Evolutionary conservation across 2,888 invertebrate species (phyloP).

Genomic region (Helleia helle): DNA sequence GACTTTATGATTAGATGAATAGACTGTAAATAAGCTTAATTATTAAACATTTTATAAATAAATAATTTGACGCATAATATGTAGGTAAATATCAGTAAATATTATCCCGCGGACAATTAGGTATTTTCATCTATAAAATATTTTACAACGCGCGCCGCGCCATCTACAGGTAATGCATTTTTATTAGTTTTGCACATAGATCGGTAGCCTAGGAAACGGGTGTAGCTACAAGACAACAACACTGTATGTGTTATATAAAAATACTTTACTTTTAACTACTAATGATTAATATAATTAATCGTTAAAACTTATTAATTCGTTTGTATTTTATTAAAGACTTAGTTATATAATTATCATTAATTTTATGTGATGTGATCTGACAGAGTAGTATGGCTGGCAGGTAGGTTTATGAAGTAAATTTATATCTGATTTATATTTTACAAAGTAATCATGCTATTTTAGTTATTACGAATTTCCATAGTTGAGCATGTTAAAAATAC

Average conservation of each 20-base stretch:
- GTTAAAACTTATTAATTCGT: slow-evolving; percentile 18
- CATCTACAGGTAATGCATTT: slow-evolving; percentile 2
- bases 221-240: slow-evolving; percentile 62
- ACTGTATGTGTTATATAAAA: slow-evolving; percentile 58
- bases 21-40: no score
- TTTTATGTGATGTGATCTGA: slow-evolving; percentile 44
- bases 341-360: slow-evolving; percentile 14
- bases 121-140: no score
- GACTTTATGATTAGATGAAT: no score
- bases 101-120: no score
- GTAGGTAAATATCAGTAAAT: no score
- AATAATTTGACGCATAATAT: no score
- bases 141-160: no score
- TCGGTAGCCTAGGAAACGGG: slow-evolving; percentile 71
- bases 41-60: no score
- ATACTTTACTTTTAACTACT: slow-evolving; percentile 18
- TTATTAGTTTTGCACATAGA: slow-evolving; percentile 16
- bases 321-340: slow-evolving; percentile 17
- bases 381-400: slow-evolving; percentile 64
- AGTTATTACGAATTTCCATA: neutral
- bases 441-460: neutral
- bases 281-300: slow-evolving; percentile 16
- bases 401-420: slow-evolving; percentile 34
- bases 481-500: neutral
- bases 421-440: neutral